A percentile compares a stretch with the other conserved stretches of the same genome.
These are phyloP conservation scores for Syngnathoides biaculeatus DNA, from an alignment of 2,113 vertebrate species.

Conservation along the genomic window DNA sequence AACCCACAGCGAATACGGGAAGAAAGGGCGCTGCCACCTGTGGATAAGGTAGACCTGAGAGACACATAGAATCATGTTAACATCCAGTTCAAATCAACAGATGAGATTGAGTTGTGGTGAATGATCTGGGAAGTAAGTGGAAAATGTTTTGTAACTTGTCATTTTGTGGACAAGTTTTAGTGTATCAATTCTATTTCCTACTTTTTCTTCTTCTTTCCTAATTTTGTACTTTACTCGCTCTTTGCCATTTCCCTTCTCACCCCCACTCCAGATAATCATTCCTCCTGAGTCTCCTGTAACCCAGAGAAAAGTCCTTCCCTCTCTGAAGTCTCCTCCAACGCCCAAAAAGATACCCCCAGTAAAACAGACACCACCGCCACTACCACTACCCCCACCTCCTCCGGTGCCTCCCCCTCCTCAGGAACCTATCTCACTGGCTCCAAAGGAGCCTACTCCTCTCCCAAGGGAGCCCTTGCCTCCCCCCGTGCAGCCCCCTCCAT, in stretches of 20 bases:
- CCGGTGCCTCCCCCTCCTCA: constrained; percentile 32
- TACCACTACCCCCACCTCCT: constrained; percentile 50
- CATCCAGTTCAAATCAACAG: neutral
- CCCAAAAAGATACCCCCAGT: constrained; percentile 57
- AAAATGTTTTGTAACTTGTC: neutral
- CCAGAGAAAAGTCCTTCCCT: constrained; percentile 77
- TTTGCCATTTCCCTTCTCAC: constrained; percentile 33
- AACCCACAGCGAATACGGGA: constrained; percentile 79
- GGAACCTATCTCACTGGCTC: constrained; percentile 34
- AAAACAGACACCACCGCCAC: constrained; percentile 54
- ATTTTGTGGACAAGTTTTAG: neutral
- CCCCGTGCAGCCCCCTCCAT: constrained; percentile 46
- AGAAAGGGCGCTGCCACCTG: constrained; percentile 74
- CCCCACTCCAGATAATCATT: constrained; percentile 82
- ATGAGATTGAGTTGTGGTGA: neutral
- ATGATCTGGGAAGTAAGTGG: neutral
- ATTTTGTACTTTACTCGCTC: constrained; percentile 29
- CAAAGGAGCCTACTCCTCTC: constrained; percentile 48
- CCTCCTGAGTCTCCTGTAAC: constrained; percentile 81
- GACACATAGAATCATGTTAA: neutral
- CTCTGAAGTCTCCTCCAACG: constrained; percentile 66
- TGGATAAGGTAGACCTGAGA: constrained; percentile 79
- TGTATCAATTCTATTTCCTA: neutral
- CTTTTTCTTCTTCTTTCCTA: constrained; percentile 17
- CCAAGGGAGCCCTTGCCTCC: constrained; percentile 46